Conservation (phyloP, 2,888 invertebrate genomes). For the Stomorhina lunata region DNA sequence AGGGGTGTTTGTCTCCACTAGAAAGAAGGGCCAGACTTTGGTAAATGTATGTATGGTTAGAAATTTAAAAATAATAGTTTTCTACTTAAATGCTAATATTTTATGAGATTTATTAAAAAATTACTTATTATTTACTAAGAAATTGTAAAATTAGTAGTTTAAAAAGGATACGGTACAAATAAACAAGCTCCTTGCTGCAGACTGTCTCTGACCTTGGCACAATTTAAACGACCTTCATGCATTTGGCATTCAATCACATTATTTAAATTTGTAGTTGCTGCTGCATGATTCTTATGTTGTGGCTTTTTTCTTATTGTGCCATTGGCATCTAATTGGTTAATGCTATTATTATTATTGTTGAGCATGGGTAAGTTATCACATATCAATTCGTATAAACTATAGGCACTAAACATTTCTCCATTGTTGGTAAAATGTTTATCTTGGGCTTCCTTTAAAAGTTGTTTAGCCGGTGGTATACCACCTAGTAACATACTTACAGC, state of each 20-base stretch:
- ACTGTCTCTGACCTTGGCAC: conserved; percentile 78
- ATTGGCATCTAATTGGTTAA: conserved; percentile 40
- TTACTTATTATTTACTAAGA: too few species aligned
- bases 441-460: conserved; percentile 84
- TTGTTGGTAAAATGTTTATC: conserved; percentile 86
- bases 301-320: conserved; percentile 19
- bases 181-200: conserved; percentile 79
- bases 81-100: too few species aligned
- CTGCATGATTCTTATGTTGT: conserved; percentile 7
- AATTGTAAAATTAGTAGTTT: conserved; percentile 17
- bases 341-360: conserved; percentile 48
- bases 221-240: conserved; percentile 79
- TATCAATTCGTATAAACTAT: conserved; percentile 83
- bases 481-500: conserved; percentile 90
- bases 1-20: background rate
- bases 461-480: conserved; percentile 81
- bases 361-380: conserved; percentile 69
- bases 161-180: conserved; percentile 82
- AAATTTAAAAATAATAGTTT: too few species aligned
- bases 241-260: conserved; percentile 71
- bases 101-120: too few species aligned
- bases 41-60: too few species aligned
- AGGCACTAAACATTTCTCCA: conserved; percentile 94
- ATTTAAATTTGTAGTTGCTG: background rate
- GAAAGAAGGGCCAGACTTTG: background rate